Conservation (phyloP, 2,888 invertebrate species). For the Megaustenia siamemsis region DNA sequence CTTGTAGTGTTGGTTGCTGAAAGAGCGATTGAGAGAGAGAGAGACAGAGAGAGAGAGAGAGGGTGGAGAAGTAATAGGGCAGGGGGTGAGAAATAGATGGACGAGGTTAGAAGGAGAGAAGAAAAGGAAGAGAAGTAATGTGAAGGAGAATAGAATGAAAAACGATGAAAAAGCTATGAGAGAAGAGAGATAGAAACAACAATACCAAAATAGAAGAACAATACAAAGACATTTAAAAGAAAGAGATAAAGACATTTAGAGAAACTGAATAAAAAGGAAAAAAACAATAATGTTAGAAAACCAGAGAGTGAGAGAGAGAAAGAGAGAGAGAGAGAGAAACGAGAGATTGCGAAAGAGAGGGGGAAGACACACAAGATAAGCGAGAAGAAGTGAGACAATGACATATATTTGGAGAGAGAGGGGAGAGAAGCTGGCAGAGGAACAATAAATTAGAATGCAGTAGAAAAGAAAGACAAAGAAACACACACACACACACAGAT, state of each 20-base stretch:
- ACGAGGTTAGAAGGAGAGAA: no score
- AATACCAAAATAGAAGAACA: no score
- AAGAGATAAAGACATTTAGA: no score
- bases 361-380: no score
- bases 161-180: neutral
- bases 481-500: no score
- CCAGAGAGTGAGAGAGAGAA: conserved; percentile 35
- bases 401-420: conserved; percentile 35
- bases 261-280: no score
- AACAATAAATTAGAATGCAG: neutral
- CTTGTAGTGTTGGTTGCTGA: neutral
- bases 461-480: no score
- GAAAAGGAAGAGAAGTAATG: neutral
- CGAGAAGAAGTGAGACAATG: conserved; percentile 9
- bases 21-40: neutral
- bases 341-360: no score
- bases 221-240: no score
- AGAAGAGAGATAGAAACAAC: no score
- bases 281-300: no score
- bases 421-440: neutral
- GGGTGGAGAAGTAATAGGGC: conserved; percentile 9
- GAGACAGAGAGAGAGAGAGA: neutral
- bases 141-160: conserved; percentile 24
- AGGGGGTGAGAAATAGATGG: no score
- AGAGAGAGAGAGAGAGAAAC: neutral